Evolutionary conservation across 2,113 vertebrate species (phyloP), one percentile per base, ranked within the genome.

Genomic region (Regulus satrapa): DNA sequence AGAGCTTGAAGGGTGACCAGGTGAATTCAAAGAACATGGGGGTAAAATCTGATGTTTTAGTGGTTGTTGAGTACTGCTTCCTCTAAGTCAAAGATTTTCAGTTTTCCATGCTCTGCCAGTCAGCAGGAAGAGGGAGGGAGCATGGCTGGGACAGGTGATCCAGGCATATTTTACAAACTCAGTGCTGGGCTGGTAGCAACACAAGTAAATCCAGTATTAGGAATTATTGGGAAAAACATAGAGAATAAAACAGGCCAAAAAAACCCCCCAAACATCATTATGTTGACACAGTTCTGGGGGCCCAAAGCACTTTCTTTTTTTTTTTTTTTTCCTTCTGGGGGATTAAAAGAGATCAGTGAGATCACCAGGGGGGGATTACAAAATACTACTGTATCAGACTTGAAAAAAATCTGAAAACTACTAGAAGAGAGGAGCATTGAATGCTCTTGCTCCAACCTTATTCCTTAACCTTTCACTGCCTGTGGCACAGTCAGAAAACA

Each of bases 261-360:
- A 54, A 14, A 26, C 0, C 1, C 0, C 1, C 1, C 18, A 5
- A 67, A 43, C 21, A 48, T 20, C 9, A 54, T 69, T 45, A 40
- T 36, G 6, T 10, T 68, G n/a, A 64, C 29, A 14, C 6, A 46
- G 18, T 58, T 85, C 31, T n/a, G 6, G 10, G 38, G 4, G 14
- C 4, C 20, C 48, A 52, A 75, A 83, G 9, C 25, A 75, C 9
- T 32, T 38, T 68, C n/a, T n/a, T n/a, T n/a, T n/a, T n/a, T n/a
- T n/a, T n/a, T n/a, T 86, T 31, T 40, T 59, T n/a, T 19, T 9
- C 18, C 15, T 52, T 85, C 40, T 29, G 0, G 2, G 18, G 5
- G 8, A 15, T 12, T 51, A 49, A 23, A 68, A 89, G 45, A 56
- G 15, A 34, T 56, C 15, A 16, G 7, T 49, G 36, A 77, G 46